phyloP scores from a whole-genome alignment of 2,113 vertebrate species.

The Sakesphorus luctuosus region DNA sequence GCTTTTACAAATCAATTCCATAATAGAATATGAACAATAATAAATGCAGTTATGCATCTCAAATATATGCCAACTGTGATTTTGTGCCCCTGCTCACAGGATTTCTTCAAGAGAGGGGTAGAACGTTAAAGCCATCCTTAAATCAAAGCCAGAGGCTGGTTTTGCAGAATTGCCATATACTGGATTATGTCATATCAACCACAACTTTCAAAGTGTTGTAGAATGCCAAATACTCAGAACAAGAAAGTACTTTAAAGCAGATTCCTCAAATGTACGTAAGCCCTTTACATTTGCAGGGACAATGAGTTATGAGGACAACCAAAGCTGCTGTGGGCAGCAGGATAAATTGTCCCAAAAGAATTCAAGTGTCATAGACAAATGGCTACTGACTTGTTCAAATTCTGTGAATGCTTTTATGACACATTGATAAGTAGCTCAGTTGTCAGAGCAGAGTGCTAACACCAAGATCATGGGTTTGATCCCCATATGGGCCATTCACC shows the following conservation, averaged over 20 bases:
- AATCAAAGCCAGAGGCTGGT: neutral
- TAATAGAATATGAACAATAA: conserved; percentile 2
- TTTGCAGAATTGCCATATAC: neutral
- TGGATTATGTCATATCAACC: neutral
- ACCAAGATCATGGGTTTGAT: no score
- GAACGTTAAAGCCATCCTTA: neutral
- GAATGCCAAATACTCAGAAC: neutral
- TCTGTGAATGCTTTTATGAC: neutral
- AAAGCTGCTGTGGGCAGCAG: neutral
- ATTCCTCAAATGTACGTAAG: neutral
- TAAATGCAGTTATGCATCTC: neutral
- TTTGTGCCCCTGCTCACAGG: neutral
- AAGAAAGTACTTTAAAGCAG: neutral
- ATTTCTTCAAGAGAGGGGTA: neutral
- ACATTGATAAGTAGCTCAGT: no score
- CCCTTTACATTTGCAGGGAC: neutral
- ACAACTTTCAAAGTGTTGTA: neutral
- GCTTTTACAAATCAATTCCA: neutral
- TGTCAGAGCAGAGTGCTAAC: no score
- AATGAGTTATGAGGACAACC: neutral
- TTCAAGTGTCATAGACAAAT: neutral
- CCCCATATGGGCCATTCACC: no score
- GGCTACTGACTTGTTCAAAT: neutral
- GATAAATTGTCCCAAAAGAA: neutral
- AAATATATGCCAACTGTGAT: neutral